Base-by-base conservation (phyloP, 2,113 vertebrate genomes). In the Hirundichthys speculiger region DNA sequence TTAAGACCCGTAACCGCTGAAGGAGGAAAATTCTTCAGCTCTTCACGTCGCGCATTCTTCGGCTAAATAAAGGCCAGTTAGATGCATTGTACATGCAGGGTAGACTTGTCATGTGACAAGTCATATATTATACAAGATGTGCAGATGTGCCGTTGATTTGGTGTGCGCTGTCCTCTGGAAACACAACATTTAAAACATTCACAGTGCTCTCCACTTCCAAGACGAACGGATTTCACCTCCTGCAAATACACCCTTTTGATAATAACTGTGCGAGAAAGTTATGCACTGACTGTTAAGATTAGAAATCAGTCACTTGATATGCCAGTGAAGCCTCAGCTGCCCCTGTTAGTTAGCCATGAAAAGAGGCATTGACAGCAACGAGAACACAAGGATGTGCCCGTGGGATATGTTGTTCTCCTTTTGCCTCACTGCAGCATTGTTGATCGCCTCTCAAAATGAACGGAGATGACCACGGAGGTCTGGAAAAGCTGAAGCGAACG, bases 271-370 rank as follows among this genome's bases (percentile, higher is more conserved):
- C 27, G 18, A 57, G 69, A 21, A 48, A 64, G 69, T 74, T 52
- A 50, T 55, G 41, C 72, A 59, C 60, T 70, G 18, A 76, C 19
- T 45, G 84, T 87, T 80, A 88, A 88, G 60, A 83, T 89, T 89
- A 87, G 87, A 86, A 83, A 78, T 59, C 51, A 11, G 79, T 73
- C 66, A 89, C 52, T 55, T 84, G 84, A 90, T 85, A 79, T 34
- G 22, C 15, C 27, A n/a, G 45, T 8, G 25, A 27, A 61, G 54
- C 22, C 39, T 58, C 71, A 61, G 56, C 43, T 61, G 13, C 50
- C 48, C 48, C 20, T 25, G 38, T 67, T 54, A 48, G 55, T 73
- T 75, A 53, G 42, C 22, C 47, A 14, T 40, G 22, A 40, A 3
- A n/a, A 21, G 62, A n/a, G n/a, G n/a, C n/a, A n/a, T n/a, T n/a